Base-by-base conservation (phyloP, 2,888 invertebrate genomes). In the Drosophila nigricruria region DNA sequence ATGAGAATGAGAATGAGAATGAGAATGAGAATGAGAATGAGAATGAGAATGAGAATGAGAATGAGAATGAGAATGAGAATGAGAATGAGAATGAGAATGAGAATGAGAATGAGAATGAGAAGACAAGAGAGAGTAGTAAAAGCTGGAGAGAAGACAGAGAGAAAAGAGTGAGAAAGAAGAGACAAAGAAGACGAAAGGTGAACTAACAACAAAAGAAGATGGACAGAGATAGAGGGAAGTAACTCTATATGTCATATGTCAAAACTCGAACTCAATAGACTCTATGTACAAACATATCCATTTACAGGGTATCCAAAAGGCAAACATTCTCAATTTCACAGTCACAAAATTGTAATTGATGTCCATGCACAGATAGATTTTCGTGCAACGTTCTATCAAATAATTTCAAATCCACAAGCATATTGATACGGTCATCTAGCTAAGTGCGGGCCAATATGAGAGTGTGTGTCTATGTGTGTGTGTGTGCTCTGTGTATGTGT, bases 401-500 rank as follows among this genome's bases (percentile, higher is more conserved):
- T 73, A 58, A 69, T 73, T 73, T 77, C 53, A 77, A 79, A 70
- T 82, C 47, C 64, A 70, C 54, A 67, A 69, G 53, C 71, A 73
- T 81, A 82, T 79, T 81, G 79, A 81, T 81, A 66, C 53, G 66
- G 50, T 79, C 69, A 63, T 53, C 40, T 59, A 49, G 52, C 69
- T 49, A 76, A 72, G 72, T 76, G 62, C 57, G 57, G 58, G 43
- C 49, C 43, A 71, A 8, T 23, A n/a, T 36, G 20, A 16, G 14
- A 2, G n/a, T 50, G 45, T 45, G 25, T 18, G 14, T 23, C 1
- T 16, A 20, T 32, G 20, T 16, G n/a, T 40, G 34, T 30, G 20
- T 18, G 25, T 23, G 20, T 23, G n/a, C n/a, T n/a, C n/a, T n/a
- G 25, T 53, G 32, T 43, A n/a, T 56, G n/a, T 32, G 36, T 23